These are phyloP conservation scores for Rapana venosa DNA, from an alignment of 2,888 invertebrate genomes.

Conservation along the genomic window DNA sequence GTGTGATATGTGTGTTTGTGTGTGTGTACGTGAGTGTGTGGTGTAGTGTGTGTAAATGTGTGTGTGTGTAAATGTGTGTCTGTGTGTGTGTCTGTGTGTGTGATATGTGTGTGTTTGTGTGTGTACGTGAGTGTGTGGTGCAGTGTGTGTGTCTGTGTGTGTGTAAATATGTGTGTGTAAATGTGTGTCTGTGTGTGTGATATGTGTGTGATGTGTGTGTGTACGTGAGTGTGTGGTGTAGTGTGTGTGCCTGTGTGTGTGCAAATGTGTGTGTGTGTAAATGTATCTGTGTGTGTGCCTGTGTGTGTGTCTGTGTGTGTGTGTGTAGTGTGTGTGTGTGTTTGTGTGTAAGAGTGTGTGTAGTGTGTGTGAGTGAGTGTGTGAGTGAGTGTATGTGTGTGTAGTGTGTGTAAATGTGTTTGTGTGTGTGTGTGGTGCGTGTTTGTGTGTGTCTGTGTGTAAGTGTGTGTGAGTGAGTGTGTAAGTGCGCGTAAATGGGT, in stretches of 20 bases:
- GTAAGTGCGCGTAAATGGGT: background rate
- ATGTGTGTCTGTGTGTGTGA: background rate
- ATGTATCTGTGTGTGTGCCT: too few relatives aligned
- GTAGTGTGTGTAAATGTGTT: too few relatives aligned
- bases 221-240: background rate
- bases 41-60: background rate
- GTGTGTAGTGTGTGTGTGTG: background rate
- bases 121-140: background rate
- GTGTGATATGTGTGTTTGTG: background rate
- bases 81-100: background rate
- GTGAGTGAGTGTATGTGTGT: too few relatives aligned
- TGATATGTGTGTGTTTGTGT: background rate
- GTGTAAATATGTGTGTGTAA: background rate
- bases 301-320: too few relatives aligned
- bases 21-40: background rate
- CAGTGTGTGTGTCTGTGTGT: background rate
- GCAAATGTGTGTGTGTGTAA: too few relatives aligned
- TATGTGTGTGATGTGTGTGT: background rate
- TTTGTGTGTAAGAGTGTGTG: background rate
- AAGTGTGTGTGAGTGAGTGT: background rate
- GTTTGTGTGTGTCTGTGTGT: background rate
- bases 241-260: too few relatives aligned
- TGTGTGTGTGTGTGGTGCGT: conserved; percentile 1
- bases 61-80: background rate
- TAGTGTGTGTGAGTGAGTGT: too few relatives aligned